Percentiles rank a stretch among this genome's conserved stretches.
Conservation (phyloP, 23 tunicate species). For the Styela clava region DNA sequence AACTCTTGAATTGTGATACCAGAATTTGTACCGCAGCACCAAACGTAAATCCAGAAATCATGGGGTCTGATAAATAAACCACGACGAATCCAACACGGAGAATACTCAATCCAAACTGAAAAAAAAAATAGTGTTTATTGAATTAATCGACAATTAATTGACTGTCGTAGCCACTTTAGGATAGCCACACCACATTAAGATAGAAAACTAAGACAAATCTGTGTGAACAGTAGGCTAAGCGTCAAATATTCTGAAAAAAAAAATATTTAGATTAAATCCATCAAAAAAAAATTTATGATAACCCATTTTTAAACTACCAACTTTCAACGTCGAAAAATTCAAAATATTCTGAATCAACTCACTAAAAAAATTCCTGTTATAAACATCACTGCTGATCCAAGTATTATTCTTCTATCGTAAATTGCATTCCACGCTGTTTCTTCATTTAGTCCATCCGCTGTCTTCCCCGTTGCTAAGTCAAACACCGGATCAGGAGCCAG, state of each 20-base stretch:
- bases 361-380: conserved; percentile 52
- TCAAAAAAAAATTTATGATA: no score
- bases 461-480: not conserved
- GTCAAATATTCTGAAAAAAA: no score
- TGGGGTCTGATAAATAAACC: conserved; percentile 65
- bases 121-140: no score
- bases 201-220: no score
- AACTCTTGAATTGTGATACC: conserved; percentile 60
- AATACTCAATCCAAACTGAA: conserved; percentile 54
- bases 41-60: conserved; percentile 74
- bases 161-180: no score
- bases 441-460: conserved; percentile 6
- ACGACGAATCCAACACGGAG: conserved; percentile 51
- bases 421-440: conserved; percentile 39
- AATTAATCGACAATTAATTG: no score
- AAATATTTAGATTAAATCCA: no score
- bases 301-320: no score
- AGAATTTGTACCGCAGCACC: conserved; percentile 66
- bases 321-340: not conserved
- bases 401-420: conserved; percentile 43
- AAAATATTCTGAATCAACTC: no score
- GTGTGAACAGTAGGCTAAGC: no score
- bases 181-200: no score
- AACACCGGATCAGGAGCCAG: conserved; percentile 46
- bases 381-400: conserved; percentile 29